Base-by-base conservation (phyloP, 1,140 invertebrate genomes). In the Leptonema lineaticorne region DNA sequence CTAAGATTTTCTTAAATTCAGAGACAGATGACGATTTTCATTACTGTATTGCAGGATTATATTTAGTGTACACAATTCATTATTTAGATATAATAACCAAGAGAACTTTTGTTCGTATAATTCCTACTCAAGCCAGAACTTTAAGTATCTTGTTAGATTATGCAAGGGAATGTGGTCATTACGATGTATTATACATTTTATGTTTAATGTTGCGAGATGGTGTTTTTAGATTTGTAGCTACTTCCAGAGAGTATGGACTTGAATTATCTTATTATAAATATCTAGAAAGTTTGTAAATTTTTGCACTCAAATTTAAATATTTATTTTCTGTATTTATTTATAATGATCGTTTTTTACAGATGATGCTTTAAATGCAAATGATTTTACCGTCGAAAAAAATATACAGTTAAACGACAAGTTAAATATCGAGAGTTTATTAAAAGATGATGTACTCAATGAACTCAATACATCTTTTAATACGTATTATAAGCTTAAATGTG, bases 201-300 rank as follows among this genome's bases (percentile, higher is more conserved):
- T 50, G 62, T 20, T 65, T 29, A 0, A 56, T 71, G n/a, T 53
- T 71, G 48, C 26, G 46, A 27, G 67, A 66, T 16, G 70, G 70
- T n/a, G 56, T 67, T 2, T 69, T 71, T 24, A 59, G 58, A 33
- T 64, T 68, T 24, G 70, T 71, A 20, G 63, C 57, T 30, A 62
- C 57, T 0, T 14, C 46, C 22, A 26, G 63, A 11, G 70, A 71
- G 9, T 69, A 69, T 30, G 70, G 67, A 0, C 14, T 71, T 9
- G 67, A 69, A 29, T 64, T 60, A 45, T 27, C 48, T 28, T 56
- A 50, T 37, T 27, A 48, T n/a, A 71, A 71, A 46, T 65, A 71
- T 48, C 16, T 29, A 3, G 53, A 64, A 41, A 28, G 69, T 71
- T 1, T 33, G 67, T 68, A 11, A 20, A 1, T 37, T 37, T 60